phyloP scores from a whole-genome alignment of 92 coral and sea anemone genomes.

The Porites lobata region DNA sequence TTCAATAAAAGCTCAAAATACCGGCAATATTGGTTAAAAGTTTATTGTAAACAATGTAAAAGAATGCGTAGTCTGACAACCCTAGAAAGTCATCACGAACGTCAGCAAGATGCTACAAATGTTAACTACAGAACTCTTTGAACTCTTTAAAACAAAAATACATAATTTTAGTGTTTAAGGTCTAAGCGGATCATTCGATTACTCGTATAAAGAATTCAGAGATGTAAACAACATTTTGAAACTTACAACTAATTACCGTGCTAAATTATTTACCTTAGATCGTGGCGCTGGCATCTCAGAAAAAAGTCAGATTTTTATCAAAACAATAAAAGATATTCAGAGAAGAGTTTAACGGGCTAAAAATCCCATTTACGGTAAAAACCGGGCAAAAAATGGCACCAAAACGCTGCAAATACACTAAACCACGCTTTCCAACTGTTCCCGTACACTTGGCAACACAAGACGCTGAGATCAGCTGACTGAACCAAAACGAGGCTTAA shows the following conservation, averaged over 20 bases:
- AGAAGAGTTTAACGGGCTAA: not conserved
- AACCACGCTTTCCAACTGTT: not conserved
- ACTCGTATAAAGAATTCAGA: not conserved
- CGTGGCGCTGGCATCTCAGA: conserved; percentile 54
- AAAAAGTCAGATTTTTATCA: conserved; percentile 34
- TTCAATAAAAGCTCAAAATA: too few relatives aligned
- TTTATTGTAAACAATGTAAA: not conserved
- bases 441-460: conserved; percentile 71
- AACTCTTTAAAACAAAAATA: not conserved
- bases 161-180: not conserved
- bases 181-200: not conserved
- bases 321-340: not conserved
- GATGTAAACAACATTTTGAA: not conserved
- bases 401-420: not conserved
- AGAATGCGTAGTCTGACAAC: not conserved
- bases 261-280: conserved; percentile 47
- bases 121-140: not conserved
- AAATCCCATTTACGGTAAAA: not conserved
- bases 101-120: not conserved
- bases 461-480: conserved; percentile 76
- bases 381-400: not conserved
- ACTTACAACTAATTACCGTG: not conserved
- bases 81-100: not conserved
- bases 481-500: conserved; percentile 80
- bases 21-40: not conserved